Evolutionary conservation across 2,113 vertebrate genomes (phyloP).

Genomic region (Mus pahari): DNA sequence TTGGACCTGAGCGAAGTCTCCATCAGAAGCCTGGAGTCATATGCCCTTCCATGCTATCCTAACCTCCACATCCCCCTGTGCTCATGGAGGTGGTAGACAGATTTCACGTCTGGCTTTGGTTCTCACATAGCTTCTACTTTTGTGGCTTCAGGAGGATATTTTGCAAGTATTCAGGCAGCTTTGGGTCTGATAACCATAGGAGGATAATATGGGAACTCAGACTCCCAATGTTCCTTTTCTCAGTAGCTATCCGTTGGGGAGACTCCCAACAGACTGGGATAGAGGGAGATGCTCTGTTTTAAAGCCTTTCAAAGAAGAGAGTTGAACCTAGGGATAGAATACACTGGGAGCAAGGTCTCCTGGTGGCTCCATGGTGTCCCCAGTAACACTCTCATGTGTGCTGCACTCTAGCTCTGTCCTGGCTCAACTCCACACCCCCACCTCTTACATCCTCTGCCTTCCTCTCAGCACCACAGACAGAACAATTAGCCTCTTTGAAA

Average conservation of each 20-base stretch:
- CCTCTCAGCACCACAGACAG: neutral
- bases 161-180: neutral
- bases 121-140: conserved; percentile 1
- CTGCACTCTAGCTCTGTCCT: neutral
- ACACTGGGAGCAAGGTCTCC: neutral
- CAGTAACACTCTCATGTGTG: neutral
- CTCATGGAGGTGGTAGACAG: neutral
- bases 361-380: neutral
- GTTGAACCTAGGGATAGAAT: neutral
- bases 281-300: neutral
- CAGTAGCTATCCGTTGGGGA: too few species aligned
- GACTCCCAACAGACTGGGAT: neutral
- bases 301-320: neutral
- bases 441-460: neutral
- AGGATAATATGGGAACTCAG: neutral
- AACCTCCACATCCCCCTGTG: neutral
- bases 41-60: neutral
- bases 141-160: conserved; percentile 26
- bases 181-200: neutral
- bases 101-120: neutral
- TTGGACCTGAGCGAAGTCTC: neutral
- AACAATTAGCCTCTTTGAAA: conserved; percentile 24
- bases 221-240: neutral
- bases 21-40: neutral
- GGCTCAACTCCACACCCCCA: neutral